A percentile compares a stretch with the other conserved stretches of the same genome.
Evolutionary conservation across 2,113 vertebrate genomes (phyloP).

Genomic region (Embiotoca jacksoni): DNA sequence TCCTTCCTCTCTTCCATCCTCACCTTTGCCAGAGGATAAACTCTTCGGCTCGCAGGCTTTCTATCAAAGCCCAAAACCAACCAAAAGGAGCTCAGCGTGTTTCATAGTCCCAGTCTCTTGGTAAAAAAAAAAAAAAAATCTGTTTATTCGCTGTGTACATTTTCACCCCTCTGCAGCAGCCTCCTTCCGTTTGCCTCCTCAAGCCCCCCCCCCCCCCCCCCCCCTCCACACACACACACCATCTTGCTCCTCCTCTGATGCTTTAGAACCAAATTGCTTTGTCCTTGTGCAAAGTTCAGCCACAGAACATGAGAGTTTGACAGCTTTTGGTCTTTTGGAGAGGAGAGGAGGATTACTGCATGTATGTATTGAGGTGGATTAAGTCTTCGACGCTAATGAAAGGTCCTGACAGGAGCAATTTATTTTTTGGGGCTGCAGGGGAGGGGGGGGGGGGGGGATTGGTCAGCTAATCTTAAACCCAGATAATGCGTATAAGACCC

Average conservation of each 20-base stretch:
- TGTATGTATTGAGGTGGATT: conserved; percentile 77
- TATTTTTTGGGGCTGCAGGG: neutral
- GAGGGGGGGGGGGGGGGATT: conserved; percentile 30
- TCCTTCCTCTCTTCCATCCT: conserved; percentile 43
- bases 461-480: conserved; percentile 79
- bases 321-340: conserved; percentile 63
- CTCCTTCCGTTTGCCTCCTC: neutral
- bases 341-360: conserved; percentile 70
- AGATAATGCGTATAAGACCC: conserved; percentile 76
- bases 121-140: conserved; percentile 32
- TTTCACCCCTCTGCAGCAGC: conserved; percentile 12
- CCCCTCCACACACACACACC: too few relatives aligned
- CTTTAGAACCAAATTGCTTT: conserved; percentile 74
- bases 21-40: conserved; percentile 72
- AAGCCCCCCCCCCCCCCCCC: neutral
- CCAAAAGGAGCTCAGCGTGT: conserved; percentile 41
- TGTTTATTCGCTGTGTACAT: conserved; percentile 36
- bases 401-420: conserved; percentile 60
- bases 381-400: conserved; percentile 75
- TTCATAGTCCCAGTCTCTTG: conserved; percentile 45
- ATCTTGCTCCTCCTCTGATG: conserved; percentile 19
- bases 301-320: conserved; percentile 60
- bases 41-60: conserved; percentile 51
- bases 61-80: conserved; percentile 44
- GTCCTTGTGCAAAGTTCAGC: conserved; percentile 62